Base-by-base conservation (phyloP, 2,888 invertebrate genomes). In the Dysmachus trigonus region DNA sequence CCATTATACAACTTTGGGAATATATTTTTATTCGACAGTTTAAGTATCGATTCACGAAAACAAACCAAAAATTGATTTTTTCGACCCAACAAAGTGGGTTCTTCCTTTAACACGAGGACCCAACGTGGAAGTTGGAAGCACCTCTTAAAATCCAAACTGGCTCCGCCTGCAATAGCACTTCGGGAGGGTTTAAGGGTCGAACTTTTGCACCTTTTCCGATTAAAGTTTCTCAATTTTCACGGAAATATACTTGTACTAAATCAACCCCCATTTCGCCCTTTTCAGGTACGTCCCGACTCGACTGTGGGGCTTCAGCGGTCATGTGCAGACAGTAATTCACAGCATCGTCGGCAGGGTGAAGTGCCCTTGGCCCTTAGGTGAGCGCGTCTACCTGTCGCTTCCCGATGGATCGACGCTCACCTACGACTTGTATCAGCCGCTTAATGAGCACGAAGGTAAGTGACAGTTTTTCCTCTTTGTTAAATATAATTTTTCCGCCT, bases 241-340 rank as follows among this genome's bases (percentile, higher is more conserved):
- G 18, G 35, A 73, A 73, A 62, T 8, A 18, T 13, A 10, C 62
- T 22, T 22, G 27, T 10, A 62, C 22, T 18, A 33, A 30, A 81
- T 8, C 47, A 47, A 18, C 33, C 15, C 10, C 18, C 8, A 1
- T 74, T 35, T 35, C n/a, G 18, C 22, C 15, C 15, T 31, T 74
- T 73, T 73, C 31, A 98, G 98, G 86, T 98, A 98, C 92, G 93
- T 96, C 89, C 98, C 98, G 81, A 97, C 98, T 81, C 93, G 97
- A 88, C 92, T 98, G 89, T 98, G 98, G 98, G 98, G 98, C 86
- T 97, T 97, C 92, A 98, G 97, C 92, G 98, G 98, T 13, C 98
- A 98, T 92, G 95, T 98, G 27, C 98, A 98, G 92, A 98, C 98
- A 1, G 96, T 98, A 87, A 93, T 98, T 84, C 98, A 98, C 92